Evolutionary conservation across 2,797 vertebrate genomes (phyloP), one percentile per base, ranked within the genome.

Genomic region (Alfaro cultratus): DNA sequence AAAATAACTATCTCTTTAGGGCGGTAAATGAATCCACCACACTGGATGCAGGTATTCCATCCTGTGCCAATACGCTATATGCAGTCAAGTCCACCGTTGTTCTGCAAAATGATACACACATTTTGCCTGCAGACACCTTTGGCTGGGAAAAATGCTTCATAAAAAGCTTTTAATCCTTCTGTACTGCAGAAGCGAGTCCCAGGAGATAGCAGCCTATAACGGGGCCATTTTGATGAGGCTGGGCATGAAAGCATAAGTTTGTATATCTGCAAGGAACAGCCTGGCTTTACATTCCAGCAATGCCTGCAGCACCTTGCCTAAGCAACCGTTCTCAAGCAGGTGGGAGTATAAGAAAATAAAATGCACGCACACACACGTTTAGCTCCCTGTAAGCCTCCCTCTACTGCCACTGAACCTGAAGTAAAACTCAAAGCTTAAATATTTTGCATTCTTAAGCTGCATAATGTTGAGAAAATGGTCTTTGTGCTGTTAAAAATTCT

Each of bases 261-360:
- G 88, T 91, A 89, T 95, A 94, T 94, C 92, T 92, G 93, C 80
- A 92, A 92, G 94, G 92, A 92, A 91, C 94, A 94, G 92, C 92
- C 62, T 43, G 88, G 82, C 88, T 91, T 71, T 43, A 75, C 67
- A 77, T 80, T 90, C 90, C 92, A 90, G 90, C 80, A 92, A 90
- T 80, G 78, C 87, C 86, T 86, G 39, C n/a, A 80, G 82, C 92
- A 92, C 87, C 85, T 88, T 51, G 53, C 83, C 84, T 83, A 83
- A 89, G 94, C 85, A 85, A 75, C 83, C 64, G 43, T 88, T 89
- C 79, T 88, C 73, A 81, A 83, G 75, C 43, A 57, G 60, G 55
- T 76, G 62, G 45, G 75, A 76, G 80, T 16, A 55, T 55, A 80
- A 79, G 60, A 84, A 76, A 60, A n/a, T 47, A 64, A 73, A 83